phyloP scores from a whole-genome alignment of 1,140 invertebrate genomes.

The Drosophila mayri region DNA sequence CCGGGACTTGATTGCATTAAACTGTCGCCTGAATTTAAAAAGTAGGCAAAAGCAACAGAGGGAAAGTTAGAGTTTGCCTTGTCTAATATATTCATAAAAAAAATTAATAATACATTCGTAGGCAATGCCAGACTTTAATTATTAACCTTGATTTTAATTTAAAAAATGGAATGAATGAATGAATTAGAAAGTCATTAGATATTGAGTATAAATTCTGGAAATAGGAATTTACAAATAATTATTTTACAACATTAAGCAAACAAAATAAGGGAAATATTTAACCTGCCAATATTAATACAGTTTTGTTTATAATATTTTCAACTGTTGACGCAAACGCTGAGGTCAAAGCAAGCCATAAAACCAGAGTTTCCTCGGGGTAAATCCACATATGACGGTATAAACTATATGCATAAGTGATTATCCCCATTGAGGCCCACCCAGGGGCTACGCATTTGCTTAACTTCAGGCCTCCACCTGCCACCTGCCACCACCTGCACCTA shows the following conservation, averaged over 20 bases:
- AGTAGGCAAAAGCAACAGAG: too few relatives aligned
- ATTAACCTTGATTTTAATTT: background rate
- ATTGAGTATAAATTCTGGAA: background rate
- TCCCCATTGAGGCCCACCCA: background rate
- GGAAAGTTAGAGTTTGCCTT: background rate
- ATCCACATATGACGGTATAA: background rate
- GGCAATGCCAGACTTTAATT: background rate
- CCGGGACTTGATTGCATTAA: constrained; percentile 24
- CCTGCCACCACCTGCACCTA: constrained; percentile 28
- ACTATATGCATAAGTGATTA: constrained; percentile 32
- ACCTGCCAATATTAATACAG: background rate
- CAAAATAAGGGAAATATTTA: background rate
- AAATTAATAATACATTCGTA: background rate
- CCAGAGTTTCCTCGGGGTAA: constrained; percentile 4
- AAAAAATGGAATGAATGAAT: background rate
- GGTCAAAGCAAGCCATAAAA: constrained; percentile 1
- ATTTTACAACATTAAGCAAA: background rate
- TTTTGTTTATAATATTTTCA: background rate
- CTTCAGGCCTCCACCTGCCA: background rate
- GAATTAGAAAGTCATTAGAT: constrained; percentile 4
- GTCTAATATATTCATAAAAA: background rate
- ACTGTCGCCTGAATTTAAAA: constrained; percentile 9
- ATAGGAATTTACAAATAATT: background rate
- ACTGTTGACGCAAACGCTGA: background rate
- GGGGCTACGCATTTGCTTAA: constrained; percentile 17